Percentiles rank a stretch among this genome's conserved stretches.
These are phyloP conservation scores for Indicator indicator DNA, from an alignment of 2,113 vertebrate genomes.

Conservation along the genomic window DNA sequence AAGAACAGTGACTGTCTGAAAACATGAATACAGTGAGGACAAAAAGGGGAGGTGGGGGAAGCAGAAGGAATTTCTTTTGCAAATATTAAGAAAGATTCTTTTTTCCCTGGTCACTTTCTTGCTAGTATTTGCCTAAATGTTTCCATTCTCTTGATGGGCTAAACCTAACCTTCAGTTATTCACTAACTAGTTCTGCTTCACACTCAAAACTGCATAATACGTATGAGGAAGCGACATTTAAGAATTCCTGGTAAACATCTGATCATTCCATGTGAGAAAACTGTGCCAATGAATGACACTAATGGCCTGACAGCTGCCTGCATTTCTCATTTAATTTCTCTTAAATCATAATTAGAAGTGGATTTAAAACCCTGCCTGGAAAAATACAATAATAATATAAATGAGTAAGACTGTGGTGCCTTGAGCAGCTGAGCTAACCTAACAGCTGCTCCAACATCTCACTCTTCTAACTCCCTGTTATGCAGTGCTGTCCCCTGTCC, in stretches of 20 bases:
- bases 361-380: not conserved
- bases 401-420: not conserved
- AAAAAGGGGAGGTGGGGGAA: no score
- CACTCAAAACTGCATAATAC: not conserved
- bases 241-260: not conserved
- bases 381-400: not conserved
- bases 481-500: not conserved
- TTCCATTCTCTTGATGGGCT: not conserved
- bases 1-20: not conserved
- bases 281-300: not conserved
- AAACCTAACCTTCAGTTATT: not conserved
- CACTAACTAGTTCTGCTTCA: not conserved
- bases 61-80: not conserved
- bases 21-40: not conserved
- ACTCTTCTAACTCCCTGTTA: fast-evolving
- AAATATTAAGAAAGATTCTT: not conserved
- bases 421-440: not conserved
- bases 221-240: not conserved
- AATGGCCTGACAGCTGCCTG: not conserved
- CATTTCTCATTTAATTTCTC: not conserved
- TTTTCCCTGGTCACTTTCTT: not conserved
- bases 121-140: constrained; percentile 19
- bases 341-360: not conserved
- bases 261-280: not conserved
- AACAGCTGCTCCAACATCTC: not conserved